A percentile compares a stretch with the other conserved stretches of the same genome.
Conservation (phyloP, 2,888 invertebrate genomes). For the Melinaea menophilus region DNA sequence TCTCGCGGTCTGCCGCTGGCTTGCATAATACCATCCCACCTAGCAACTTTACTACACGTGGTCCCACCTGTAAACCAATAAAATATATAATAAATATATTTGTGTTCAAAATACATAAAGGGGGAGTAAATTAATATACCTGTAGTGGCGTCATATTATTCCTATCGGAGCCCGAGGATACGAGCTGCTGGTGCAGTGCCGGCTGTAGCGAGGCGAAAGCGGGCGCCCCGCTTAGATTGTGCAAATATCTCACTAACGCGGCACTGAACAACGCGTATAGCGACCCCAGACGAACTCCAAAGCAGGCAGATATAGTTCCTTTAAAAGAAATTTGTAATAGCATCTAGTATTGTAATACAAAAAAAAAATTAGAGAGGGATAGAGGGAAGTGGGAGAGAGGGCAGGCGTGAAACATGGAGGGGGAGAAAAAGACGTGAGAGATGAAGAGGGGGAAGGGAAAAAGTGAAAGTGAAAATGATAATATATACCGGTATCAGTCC, state of each 20-base stretch:
- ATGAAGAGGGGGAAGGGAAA: too few species aligned
- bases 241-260: constrained; percentile 87
- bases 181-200: constrained; percentile 63
- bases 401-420: too few species aligned
- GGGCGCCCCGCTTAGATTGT: constrained; percentile 69
- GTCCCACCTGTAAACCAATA: constrained; percentile 76
- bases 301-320: constrained; percentile 86
- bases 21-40: constrained; percentile 91
- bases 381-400: too few species aligned
- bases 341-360: neutral
- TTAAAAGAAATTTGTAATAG: constrained; percentile 18
- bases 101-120: neutral
- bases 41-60: constrained; percentile 81
- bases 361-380: too few species aligned
- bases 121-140: constrained; percentile 36
- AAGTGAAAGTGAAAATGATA: too few species aligned
- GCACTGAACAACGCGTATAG: constrained; percentile 87
- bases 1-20: constrained; percentile 91
- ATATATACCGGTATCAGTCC: constrained; percentile 81
- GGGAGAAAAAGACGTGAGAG: too few species aligned
- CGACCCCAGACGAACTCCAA: constrained; percentile 83
- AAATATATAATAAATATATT: neutral
- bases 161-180: constrained; percentile 54
- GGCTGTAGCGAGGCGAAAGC: constrained; percentile 61
- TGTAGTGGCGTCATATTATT: constrained; percentile 67